Percentiles rank a stretch among this genome's conserved stretches.
Evolutionary conservation across 2,113 vertebrate species (phyloP).

Genomic region (Smithornis capensis): DNA sequence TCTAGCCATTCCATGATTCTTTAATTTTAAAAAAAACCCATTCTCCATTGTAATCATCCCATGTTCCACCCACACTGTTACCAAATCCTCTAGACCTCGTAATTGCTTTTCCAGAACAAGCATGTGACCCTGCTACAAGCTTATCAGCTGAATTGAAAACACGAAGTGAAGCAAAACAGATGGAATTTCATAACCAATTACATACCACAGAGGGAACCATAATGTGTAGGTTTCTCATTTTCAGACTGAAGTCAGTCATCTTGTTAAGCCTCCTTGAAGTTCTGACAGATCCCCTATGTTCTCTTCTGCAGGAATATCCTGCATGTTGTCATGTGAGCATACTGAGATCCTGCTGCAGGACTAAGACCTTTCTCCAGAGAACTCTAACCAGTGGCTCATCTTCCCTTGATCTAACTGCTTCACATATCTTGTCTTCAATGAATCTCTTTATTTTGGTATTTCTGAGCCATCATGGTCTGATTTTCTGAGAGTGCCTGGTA

Average conservation of each 20-base stretch:
- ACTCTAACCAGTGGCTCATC: background rate
- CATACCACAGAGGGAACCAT: background rate
- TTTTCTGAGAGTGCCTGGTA: background rate
- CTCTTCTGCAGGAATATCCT: background rate
- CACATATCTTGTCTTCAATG: background rate
- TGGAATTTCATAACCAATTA: slow-evolving; percentile 53
- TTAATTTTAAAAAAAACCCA: background rate
- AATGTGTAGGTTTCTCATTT: background rate
- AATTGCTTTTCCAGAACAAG: background rate
- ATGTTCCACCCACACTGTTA: background rate
- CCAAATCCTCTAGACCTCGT: background rate
- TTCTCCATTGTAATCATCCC: background rate
- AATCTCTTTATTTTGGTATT: background rate
- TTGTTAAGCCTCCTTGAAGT: background rate
- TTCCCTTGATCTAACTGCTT: background rate
- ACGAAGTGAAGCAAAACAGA: slow-evolving; percentile 31
- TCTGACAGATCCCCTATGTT: background rate
- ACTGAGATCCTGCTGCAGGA: background rate
- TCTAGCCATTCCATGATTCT: background rate
- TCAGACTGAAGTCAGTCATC: background rate
- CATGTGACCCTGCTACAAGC: background rate
- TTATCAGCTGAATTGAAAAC: background rate
- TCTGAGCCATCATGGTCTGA: background rate
- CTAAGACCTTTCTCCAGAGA: background rate
- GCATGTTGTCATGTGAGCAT: background rate